Evolutionary conservation across 2,113 vertebrate species (phyloP), one percentile per base, ranked within the genome.

Genomic region (Aix galericulata): DNA sequence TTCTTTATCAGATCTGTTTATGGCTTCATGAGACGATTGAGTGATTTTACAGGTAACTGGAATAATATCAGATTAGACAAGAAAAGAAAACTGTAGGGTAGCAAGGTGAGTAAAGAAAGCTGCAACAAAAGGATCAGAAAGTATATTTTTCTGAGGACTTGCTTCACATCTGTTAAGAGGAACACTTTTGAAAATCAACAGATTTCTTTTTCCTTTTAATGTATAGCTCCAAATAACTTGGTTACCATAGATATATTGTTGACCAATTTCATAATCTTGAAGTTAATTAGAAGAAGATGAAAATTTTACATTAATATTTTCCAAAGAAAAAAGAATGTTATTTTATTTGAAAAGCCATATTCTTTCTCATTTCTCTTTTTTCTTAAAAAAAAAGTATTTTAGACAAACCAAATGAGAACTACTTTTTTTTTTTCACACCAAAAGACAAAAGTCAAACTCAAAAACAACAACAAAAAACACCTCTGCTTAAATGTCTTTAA

Each of bases 191-290:
- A 40, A 93, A 90, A 55, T 2, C 16, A 12, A 9, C 62, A 44
- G 20, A 27, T 2, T 23, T 71, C 83, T 73, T 86, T 74, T 29
- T 80, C 85, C 22, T 69, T 88, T 86, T 21, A 78, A 40, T 12
- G 22, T 56, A n/a, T 15, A 69, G 3, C 1, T 88, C 26, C 53
- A 89, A 76, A n/a, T 48, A 76, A 73, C 88, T 87, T 79, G 11
- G 38, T 93, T 95, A n/a, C 52, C 64, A 71, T 86, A 81, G 82
- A 74, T 71, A 90, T 40, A 42, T 5, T 83, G 40, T 81, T 95
- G 64, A 88, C n/a, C 36, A 88, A 29, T 14, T 67, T 78, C 31
- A 75, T 66, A 59, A 74, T 92, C 25, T 42, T 83, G n/a, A 90
- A 81, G 16, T 59, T 90, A 88, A 55, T 74, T 81, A 72, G 15